Evolutionary conservation across 2,888 invertebrate species (phyloP).

Genomic region (Scelioninae gen. 1): DNA sequence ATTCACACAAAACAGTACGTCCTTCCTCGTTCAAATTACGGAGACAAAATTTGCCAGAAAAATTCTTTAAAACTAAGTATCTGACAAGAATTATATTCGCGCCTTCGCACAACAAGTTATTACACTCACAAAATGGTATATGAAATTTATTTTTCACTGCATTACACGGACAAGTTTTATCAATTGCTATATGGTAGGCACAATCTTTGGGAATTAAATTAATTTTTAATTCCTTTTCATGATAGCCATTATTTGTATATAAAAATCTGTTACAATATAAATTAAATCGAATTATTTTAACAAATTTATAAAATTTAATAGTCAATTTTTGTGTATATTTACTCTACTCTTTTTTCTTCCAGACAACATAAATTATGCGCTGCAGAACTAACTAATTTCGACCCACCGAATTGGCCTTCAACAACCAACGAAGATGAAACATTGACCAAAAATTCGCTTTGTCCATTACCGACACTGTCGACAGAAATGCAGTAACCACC

Average conservation of each 20-base stretch:
- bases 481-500: conserved; percentile 78
- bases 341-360: conserved; percentile 88
- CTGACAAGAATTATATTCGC: conserved; percentile 87
- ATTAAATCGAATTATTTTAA: background rate
- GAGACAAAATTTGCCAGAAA: conserved; percentile 86
- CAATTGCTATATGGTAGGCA: conserved; percentile 86
- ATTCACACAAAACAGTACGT: conserved; percentile 86
- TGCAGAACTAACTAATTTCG: conserved; percentile 87
- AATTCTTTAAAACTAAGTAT: conserved; percentile 86
- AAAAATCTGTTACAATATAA: conserved; percentile 82
- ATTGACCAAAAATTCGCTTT: conserved; percentile 87
- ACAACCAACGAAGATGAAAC: conserved; percentile 87
- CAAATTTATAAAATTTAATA: background rate
- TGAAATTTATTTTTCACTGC: conserved; percentile 85
- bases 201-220: conserved; percentile 74
- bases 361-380: conserved; percentile 87
- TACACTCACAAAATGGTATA: conserved; percentile 85
- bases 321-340: conserved; percentile 3
- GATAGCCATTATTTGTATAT: conserved; percentile 83
- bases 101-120: conserved; percentile 87
- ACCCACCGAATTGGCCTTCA: conserved; percentile 86
- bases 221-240: conserved; percentile 86
- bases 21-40: conserved; percentile 87
- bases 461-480: conserved; percentile 85
- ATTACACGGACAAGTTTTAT: conserved; percentile 85